Conservation (phyloP, 2,113 vertebrate species). For the Cephalopterus ornatus region DNA sequence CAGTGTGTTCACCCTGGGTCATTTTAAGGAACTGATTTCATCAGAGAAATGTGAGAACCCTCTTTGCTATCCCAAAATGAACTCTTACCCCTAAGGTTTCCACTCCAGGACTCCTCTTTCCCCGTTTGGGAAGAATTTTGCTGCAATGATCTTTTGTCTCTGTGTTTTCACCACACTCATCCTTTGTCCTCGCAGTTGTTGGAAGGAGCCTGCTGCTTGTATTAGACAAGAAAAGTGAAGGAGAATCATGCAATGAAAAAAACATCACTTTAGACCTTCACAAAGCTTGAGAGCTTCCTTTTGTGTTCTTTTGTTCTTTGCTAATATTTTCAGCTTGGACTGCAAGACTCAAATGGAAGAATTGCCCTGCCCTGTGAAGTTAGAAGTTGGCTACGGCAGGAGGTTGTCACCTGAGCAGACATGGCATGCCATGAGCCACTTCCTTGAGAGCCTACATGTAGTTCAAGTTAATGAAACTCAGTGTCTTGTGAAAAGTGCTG, state of each 20-base stretch:
- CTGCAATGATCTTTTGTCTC: not conserved
- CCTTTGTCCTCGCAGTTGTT: not conserved
- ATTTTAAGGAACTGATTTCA: not conserved
- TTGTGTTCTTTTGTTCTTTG: not conserved
- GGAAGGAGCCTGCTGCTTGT: not conserved
- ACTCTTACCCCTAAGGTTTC: not conserved
- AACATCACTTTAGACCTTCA: not conserved
- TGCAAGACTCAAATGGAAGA: not conserved
- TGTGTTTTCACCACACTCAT: not conserved
- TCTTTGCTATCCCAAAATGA: not conserved
- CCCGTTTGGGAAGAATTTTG: not conserved
- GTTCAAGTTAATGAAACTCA: rapidly evolving
- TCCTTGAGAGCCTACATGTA: not conserved
- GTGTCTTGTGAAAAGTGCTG: not conserved
- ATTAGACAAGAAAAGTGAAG: not conserved
- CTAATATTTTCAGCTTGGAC: not conserved
- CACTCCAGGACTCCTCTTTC: not conserved
- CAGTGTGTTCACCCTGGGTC: rapidly evolving
- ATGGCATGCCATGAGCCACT: rapidly evolving
- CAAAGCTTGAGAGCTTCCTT: not conserved
- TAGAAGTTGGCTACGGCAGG: not conserved
- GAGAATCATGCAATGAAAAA: not conserved
- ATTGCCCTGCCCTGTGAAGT: not conserved
- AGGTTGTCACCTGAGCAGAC: not conserved
- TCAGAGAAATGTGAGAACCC: rapidly evolving